A percentile compares a stretch with the other conserved stretches of the same genome.
These are phyloP conservation scores for Diogma glabrata DNA, from an alignment of 2,888 invertebrate species.

Conservation along the genomic window DNA sequence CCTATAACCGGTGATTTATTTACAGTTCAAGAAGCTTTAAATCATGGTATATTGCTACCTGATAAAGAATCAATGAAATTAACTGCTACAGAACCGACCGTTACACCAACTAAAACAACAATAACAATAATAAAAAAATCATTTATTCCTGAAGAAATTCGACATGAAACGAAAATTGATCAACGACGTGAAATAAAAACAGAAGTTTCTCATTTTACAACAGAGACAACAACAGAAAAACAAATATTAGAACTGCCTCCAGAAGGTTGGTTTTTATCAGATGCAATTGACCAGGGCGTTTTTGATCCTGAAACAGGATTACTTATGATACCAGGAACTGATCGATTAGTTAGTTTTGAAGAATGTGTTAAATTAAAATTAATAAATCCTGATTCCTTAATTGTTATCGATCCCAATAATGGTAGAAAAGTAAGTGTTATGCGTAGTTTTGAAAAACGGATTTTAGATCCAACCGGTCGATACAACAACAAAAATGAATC, in stretches of 20 bases:
- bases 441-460: conserved; percentile 64
- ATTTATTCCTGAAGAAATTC: conserved; percentile 28
- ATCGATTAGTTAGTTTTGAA: conserved; percentile 69
- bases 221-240: conserved; percentile 39
- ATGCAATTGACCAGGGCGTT: conserved; percentile 70
- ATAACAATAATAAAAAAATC: conserved; percentile 46
- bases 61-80: conserved; percentile 36
- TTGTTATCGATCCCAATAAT: conserved; percentile 65
- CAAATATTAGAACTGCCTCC: conserved; percentile 68
- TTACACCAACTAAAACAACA: conserved; percentile 42
- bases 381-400: conserved; percentile 71
- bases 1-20: conserved; percentile 60
- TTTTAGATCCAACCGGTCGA: conserved; percentile 67
- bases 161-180: conserved; percentile 29
- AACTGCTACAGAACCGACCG: conserved; percentile 33
- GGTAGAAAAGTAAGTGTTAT: conserved; percentile 54
- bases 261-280: conserved; percentile 71
- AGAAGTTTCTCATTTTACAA: conserved; percentile 25
- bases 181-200: conserved; percentile 31
- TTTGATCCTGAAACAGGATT: conserved; percentile 75
- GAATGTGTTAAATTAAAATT: conserved; percentile 79
- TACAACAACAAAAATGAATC: conserved; percentile 47
- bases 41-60: conserved; percentile 56
- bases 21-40: conserved; percentile 65
- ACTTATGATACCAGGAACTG: conserved; percentile 78